Evolutionary conservation across 2,797 vertebrate genomes (phyloP).

Genomic region (Geotrypetes seraphini): DNA sequence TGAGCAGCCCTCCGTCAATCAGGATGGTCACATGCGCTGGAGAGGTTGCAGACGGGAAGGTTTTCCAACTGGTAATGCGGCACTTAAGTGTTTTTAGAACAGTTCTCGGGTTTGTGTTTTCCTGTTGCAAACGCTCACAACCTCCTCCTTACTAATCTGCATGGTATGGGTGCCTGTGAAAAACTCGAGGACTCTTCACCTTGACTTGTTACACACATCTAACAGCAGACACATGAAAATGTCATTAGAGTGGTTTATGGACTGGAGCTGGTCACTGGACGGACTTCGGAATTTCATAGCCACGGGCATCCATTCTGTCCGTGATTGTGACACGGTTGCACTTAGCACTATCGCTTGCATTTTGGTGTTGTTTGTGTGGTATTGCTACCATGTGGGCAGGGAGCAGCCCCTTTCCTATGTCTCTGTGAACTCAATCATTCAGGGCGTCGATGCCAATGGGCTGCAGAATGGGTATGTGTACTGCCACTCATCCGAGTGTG

Average conservation of each 20-base stretch:
- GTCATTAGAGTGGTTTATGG: constrained; percentile 57
- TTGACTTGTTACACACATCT: constrained; percentile 1
- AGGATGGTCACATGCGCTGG: constrained; percentile 4
- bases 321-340: constrained; percentile 79
- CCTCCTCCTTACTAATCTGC: constrained; percentile 5
- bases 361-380: constrained; percentile 85
- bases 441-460: constrained; percentile 52
- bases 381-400: constrained; percentile 88
- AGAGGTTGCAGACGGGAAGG: neutral
- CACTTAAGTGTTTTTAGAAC: neutral
- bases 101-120: constrained; percentile 6
- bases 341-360: constrained; percentile 71
- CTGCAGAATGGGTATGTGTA: constrained; percentile 81
- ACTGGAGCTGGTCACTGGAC: constrained; percentile 79
- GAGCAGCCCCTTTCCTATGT: constrained; percentile 65
- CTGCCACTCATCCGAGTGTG: constrained; percentile 82
- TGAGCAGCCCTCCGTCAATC: neutral
- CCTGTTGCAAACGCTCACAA: constrained; percentile 10
- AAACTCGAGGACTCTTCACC: constrained; percentile 26
- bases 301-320: constrained; percentile 78
- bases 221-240: constrained; percentile 25
- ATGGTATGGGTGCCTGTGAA: constrained; percentile 25
- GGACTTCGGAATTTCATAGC: constrained; percentile 80
- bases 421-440: constrained; percentile 50
- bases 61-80: constrained; percentile 4